These are phyloP conservation scores for Lithophane semibrunnea DNA, from an alignment of 2,888 invertebrate genomes.

Conservation along the genomic window DNA sequence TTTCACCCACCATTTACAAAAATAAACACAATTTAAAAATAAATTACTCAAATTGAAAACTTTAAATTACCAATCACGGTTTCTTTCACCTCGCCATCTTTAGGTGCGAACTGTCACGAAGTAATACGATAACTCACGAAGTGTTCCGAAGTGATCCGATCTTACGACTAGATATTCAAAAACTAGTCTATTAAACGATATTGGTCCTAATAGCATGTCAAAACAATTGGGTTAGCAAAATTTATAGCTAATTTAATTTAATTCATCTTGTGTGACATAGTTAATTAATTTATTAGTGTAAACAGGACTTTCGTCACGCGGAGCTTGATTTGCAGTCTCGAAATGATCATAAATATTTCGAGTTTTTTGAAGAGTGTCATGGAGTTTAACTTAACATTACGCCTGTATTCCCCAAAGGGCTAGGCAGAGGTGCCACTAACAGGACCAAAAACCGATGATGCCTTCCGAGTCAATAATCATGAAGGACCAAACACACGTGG, in stretches of 20 bases:
- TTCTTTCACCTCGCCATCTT: constrained; percentile 12
- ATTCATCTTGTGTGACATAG: constrained; percentile 29
- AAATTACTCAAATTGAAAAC: constrained; percentile 4
- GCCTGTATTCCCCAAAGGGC: neutral
- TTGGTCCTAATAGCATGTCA: constrained; percentile 56
- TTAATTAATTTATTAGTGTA: constrained; percentile 46
- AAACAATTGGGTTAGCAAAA: constrained; percentile 65
- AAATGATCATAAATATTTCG: constrained; percentile 1
- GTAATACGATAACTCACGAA: constrained; percentile 31
- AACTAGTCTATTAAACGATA: constrained; percentile 32
- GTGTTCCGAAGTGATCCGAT: constrained; percentile 25
- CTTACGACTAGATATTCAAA: constrained; percentile 17
- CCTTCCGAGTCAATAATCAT: neutral
- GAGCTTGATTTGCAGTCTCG: neutral
- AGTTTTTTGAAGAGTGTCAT: neutral
- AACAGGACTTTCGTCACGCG: constrained; percentile 32
- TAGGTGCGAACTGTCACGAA: constrained; percentile 21
- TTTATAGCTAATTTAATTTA: constrained; percentile 50
- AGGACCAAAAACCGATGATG: neutral
- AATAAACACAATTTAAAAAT: constrained; percentile 7
- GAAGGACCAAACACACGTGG: neutral
- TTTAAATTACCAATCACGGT: constrained; percentile 33
- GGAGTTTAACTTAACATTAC: neutral
- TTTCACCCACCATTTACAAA: constrained; percentile 4
- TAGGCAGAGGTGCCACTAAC: too few species aligned